Evolutionary conservation across 2,113 vertebrate species (phyloP).

Genomic region (Oplegnathus fasciatus): DNA sequence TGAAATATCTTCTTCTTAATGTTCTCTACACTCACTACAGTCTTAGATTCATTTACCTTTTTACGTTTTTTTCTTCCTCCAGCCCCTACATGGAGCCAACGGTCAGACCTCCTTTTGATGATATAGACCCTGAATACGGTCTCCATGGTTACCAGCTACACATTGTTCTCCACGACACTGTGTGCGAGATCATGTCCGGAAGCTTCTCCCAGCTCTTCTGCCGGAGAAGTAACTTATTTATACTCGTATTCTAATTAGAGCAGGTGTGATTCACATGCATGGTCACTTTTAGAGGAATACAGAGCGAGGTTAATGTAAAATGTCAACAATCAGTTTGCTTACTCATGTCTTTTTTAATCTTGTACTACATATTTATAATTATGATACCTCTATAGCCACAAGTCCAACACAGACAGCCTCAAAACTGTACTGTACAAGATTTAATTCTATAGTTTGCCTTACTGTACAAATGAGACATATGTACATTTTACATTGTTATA

Average conservation of each 20-base stretch:
- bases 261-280: background rate
- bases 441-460: background rate
- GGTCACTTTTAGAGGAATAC: background rate
- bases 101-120: conserved; percentile 81
- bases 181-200: conserved; percentile 82
- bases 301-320: background rate
- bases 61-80: conserved; percentile 23
- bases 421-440: background rate
- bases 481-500: background rate
- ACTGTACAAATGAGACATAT: background rate
- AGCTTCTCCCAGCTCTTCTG: conserved; percentile 88
- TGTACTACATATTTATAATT: background rate
- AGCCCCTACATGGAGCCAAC: conserved; percentile 81
- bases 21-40: background rate
- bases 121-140: conserved; percentile 89
- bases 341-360: background rate
- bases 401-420: background rate
- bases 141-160: conserved; percentile 90
- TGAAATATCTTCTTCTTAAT: background rate
- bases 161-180: conserved; percentile 86
- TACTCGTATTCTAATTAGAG: background rate
- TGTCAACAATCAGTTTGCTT: background rate
- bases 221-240: conserved; percentile 85
- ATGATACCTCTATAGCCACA: background rate
- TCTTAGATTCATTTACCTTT: background rate